These are phyloP conservation scores for Drosophila leonis DNA, from an alignment of 2,888 invertebrate genomes.

Conservation along the genomic window DNA sequence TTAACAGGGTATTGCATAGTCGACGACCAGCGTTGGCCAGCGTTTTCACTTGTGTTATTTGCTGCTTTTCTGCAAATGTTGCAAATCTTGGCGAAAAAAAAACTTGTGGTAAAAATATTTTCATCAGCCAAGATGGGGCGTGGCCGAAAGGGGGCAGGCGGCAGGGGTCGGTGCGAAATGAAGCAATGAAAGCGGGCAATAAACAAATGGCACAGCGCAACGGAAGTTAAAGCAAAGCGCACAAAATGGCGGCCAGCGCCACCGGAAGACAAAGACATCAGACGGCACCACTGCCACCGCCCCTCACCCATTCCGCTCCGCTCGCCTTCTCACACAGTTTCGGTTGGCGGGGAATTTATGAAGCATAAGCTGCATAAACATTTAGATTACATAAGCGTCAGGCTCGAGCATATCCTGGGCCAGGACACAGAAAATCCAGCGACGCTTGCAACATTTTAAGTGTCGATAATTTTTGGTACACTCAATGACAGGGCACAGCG, in stretches of 20 bases:
- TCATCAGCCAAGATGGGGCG: slow-evolving; percentile 59
- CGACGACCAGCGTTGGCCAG: neutral
- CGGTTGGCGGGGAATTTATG: slow-evolving; percentile 65
- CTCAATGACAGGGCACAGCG: slow-evolving; percentile 11
- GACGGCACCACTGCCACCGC: neutral
- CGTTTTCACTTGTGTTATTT: slow-evolving; percentile 19
- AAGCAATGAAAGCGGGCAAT: slow-evolving; percentile 78
- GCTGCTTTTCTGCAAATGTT: slow-evolving; percentile 74
- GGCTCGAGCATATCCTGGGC: slow-evolving; percentile 58
- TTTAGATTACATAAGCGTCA: slow-evolving; percentile 78
- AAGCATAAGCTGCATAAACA: slow-evolving; percentile 82
- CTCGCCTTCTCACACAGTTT: neutral
- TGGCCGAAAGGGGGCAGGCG: neutral
- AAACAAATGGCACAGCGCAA: slow-evolving; percentile 76
- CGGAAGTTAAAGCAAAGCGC: slow-evolving; percentile 67
- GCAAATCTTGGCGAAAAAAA: slow-evolving; percentile 74
- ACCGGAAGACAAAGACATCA: slow-evolving; percentile 72
- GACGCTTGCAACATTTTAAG: slow-evolving; percentile 79
- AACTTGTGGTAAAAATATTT: slow-evolving; percentile 82
- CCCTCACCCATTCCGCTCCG: neutral
- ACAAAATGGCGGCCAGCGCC: slow-evolving; percentile 71
- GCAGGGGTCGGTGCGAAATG: slow-evolving; percentile 37
- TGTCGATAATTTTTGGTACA: slow-evolving; percentile 71
- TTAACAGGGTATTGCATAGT: neutral
- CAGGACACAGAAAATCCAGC: slow-evolving; percentile 50